Evolutionary conservation across 1,140 invertebrate genomes (phyloP).

Genomic region (Bombus consobrinus): DNA sequence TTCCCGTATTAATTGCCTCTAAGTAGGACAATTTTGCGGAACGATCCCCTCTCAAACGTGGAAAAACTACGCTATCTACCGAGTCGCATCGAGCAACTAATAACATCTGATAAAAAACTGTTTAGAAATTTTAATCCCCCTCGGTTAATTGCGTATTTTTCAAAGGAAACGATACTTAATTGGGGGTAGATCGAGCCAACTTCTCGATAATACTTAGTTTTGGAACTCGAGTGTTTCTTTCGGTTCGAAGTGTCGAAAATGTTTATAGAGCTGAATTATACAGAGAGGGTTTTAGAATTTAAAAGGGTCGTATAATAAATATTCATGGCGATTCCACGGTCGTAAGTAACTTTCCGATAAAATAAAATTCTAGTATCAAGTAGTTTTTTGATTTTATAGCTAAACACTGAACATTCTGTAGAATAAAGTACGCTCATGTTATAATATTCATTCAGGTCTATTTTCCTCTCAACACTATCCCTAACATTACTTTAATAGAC

Average conservation of each 20-base stretch:
- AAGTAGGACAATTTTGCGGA: neutral
- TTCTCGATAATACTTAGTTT: neutral
- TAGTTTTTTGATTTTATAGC: neutral
- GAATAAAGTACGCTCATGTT: neutral
- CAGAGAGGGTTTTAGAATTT: neutral
- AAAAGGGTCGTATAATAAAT: neutral
- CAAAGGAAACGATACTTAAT: neutral
- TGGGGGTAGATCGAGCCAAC: neutral
- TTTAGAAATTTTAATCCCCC: neutral
- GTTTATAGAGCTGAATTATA: neutral
- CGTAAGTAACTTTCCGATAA: neutral
- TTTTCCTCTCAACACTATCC: neutral
- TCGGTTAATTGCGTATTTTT: neutral
- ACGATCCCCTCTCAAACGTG: neutral
- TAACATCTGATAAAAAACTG: neutral
- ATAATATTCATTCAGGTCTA: neutral
- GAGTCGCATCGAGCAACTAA: neutral
- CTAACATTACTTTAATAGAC: neutral
- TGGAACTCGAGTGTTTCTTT: neutral
- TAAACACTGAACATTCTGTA: neutral
- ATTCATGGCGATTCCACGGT: neutral
- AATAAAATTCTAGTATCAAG: neutral
- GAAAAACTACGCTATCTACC: neutral
- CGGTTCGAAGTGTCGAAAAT: too few species aligned
- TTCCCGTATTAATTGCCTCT: conserved; percentile 15